Evolutionary conservation across 2,113 vertebrate genomes (phyloP), one percentile per base, ranked within the genome.

Genomic region (Climacteris rufus): DNA sequence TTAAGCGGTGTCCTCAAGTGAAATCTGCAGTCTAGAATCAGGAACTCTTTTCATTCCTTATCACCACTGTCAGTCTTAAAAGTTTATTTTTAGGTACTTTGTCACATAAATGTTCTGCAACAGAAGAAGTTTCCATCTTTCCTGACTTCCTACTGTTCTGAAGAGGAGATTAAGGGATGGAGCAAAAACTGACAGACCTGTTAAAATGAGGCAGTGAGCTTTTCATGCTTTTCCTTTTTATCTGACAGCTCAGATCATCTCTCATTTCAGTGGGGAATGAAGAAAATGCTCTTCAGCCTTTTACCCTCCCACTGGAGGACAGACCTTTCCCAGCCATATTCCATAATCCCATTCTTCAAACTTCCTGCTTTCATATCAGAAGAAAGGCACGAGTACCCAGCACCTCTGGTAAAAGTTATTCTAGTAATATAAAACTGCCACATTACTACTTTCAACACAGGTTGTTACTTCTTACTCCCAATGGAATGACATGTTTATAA

Each of bases 211-310:
- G 94, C 94, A 96, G 83, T 2, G 80, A 91, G 70, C 93, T 96
- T 97, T 95, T 91, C 97, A 94, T 91, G 82, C 84, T 69, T 68
- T 96, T 95, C 83, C 70, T 66, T 97, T 93, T 94, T 75, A 91
- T 88, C 87, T 97, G 96, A 95, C 90, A 94, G 88, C 84, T 97
- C 80, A 70, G 57, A 97, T 94, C 77, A 93, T 80, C 97, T 95
- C 83, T 94, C 80, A 83, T 96, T 94, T 96, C 92, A 95, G 66
- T 33, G 53, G 35, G 94, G 90, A 83, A 86, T 28, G 89, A 83
- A 95, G 83, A 95, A 97, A 97, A 81, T 68, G 85, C 84, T 89
- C 61, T 93, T 77, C 79, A 96, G 94, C 80, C 90, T 95, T 86
- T 78, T 40, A 91, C 60, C 71, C 75, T 76, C 54, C 44, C 64